Base-by-base conservation (phyloP, 2,113 vertebrate species). In the Hippocampus mohnikei region DNA sequence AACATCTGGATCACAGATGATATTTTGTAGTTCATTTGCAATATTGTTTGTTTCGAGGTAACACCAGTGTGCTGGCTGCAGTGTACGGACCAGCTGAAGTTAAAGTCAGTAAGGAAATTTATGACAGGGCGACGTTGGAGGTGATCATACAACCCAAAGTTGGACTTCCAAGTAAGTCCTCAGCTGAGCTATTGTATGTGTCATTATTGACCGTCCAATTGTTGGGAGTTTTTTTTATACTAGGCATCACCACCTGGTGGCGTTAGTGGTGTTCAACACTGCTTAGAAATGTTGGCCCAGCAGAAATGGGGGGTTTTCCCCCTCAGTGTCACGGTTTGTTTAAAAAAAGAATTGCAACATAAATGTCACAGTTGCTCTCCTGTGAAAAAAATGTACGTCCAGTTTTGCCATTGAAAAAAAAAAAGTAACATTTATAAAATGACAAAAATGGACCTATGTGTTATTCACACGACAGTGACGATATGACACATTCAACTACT, bases 1-100 rank as follows among this genome's bases (percentile, higher is more conserved):
- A 60, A 27, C 12, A 27, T 8, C 2, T n/a, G 25, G 12, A 71
- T 66, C 33, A 60, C 9, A 2, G 42, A 9, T 60, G 37, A 8
- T 10, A 20, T 55, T 6, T 42, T 46, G 23, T 46, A 13, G 27
- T 55, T 4, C 53, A 37, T 46, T 23, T 69, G 23, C 25, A 1
- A 25, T 56, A 2, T 29, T 60, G 23, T 59, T 59, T 8, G 20
- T 79, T 16, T 72, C 2, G 79, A 98, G 96, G 96, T 3, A 94
- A 96, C 60, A 96, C 94, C 0, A 95, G 95, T 0, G 93, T 98
- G 55, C 78, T 96, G 76, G 95, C 91, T 0, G 96, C 92, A 7
- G 91, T 96, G 1, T 98, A 98, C 0, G 96, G 96, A 33, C 96
- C 96, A 0, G 94, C 93, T 0, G 96, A 98, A 76, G 95, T 96